Base-by-base conservation (phyloP, 2,797 vertebrate species). In the Tapirus indicus region DNA sequence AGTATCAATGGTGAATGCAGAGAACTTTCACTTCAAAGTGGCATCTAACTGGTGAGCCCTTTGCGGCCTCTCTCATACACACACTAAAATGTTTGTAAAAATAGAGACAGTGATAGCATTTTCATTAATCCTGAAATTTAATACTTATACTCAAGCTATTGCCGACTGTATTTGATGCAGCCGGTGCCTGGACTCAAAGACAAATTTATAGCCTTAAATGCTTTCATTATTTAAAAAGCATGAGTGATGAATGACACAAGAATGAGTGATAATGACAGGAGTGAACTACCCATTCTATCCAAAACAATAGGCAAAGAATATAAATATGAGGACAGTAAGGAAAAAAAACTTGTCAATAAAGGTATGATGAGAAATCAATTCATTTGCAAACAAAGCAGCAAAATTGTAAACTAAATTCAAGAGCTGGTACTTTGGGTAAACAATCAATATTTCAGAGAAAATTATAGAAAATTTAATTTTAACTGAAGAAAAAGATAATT, bases 1-100 rank as follows among this genome's bases (percentile, higher is more conserved):
- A 47, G 8, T 23, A 84, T 32, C 69, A 49, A 41, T 1, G 38
- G 58, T 58, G 38, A 89, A 68, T 68, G 52, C 60, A 58, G 52
- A 68, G 9, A 14, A 32, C 25, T 49, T 90, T 54, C 38, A 74
- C 29, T 58, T 83, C 83, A 66, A 47, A 68, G 49, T 25, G 18
- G 18, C 32, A 44, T 47, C 68, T 13, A 38, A 47, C 78, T 47
- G 23, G 8, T 64, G 16, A 82, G 23, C 12, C 38, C 29, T 58
- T 56, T 49, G 38, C 25, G 38, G 17, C 13, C 49, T 83, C 5
- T 94, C 79, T 75, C 49, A 29, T 21, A 47, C 54, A 66, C 23
- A 68, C n/a, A 56, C 56, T 66, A 56, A 82, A 83, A 82, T 89
- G 47, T 49, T 74, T 94, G 14, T n/a, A 88, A 94, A 72, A 72